Evolutionary conservation across 2,888 invertebrate genomes (phyloP), one percentile per base, ranked within the genome.

Genomic region (Aquatica leii): DNA sequence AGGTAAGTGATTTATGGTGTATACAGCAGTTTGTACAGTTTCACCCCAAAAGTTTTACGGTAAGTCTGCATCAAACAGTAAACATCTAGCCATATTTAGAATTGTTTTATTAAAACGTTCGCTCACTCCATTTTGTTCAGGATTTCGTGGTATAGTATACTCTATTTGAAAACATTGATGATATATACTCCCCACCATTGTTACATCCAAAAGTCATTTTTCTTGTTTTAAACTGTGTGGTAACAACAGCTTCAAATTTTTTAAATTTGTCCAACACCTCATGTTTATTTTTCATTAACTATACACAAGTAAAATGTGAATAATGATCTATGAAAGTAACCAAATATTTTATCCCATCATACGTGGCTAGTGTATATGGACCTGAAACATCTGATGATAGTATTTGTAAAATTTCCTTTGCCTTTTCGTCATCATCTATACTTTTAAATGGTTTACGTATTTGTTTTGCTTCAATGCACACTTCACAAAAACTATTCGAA

Each of bases 391-490:
- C 66, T 8, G 43, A 37, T n/a, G 53, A 53, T 9, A 66, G 48
- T 1, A 63, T n/a, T n/a, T 43, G 62, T 66, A 66, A 24, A 14
- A 65, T 62, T 8, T 59, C 51, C 18, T 55, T 65, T 15, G 62
- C 31, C 43, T 62, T 62, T 50, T 34, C 49, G 0, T 65, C 59
- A 12, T 43, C 41, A 12, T 43, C 17, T 43, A 14, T 17, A 43
- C 3, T 3, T 15, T 43, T n/a, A n/a, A n/a, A n/a, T n/a, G n/a
- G n/a, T n/a, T n/a, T n/a, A n/a, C n/a, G n/a, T n/a, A n/a, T n/a
- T 43, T 43, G 12, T 9, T 43, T 43, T 17, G 41, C 41, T 43
- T 12, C 17, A 2, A 43, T 9, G 14, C 40, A 40, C 2, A 40
- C 40, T 2, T 40, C 40, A n/a, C 40, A 40, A 4, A 40, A n/a